Conservation (phyloP, 2,888 invertebrate species). For the Pseudococcus longispinus region DNA sequence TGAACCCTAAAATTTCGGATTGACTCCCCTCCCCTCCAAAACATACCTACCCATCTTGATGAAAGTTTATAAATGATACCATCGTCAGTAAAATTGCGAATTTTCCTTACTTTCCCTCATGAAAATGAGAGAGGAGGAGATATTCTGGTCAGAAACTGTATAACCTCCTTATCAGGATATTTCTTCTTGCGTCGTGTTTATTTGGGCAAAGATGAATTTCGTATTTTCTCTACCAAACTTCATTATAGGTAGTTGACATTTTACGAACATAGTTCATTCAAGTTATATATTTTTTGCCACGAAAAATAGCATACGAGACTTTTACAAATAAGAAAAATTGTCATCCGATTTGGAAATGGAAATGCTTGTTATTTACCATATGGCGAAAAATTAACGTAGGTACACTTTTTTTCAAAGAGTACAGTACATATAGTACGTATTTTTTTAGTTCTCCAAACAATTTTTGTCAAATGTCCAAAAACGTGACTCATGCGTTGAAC, state of each 20-base stretch:
- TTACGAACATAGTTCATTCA: neutral
- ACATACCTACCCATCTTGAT: no score
- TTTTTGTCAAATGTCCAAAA: constrained; percentile 27
- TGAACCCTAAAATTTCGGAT: no score
- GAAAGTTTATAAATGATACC: no score
- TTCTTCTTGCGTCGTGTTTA: no score
- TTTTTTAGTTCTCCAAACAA: neutral
- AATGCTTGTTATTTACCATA: constrained; percentile 13
- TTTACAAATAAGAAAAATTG: neutral
- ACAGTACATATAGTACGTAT: neutral
- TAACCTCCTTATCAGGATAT: no score
- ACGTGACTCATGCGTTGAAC: constrained; percentile 30
- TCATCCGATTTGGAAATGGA: neutral
- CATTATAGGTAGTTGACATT: neutral
- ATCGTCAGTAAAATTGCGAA: no score
- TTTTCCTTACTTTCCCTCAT: no score
- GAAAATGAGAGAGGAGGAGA: no score
- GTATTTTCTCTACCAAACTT: no score
- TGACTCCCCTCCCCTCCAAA: no score
- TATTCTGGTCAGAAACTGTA: no score
- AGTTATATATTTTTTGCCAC: neutral
- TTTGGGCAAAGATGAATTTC: no score
- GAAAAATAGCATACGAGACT: neutral
- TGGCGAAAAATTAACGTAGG: neutral
- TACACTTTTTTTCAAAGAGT: neutral